A percentile compares a stretch with the other conserved stretches of the same genome.
Evolutionary conservation across 1,140 invertebrate species (phyloP).

Genomic region (Maconellicoccus hirsutus): DNA sequence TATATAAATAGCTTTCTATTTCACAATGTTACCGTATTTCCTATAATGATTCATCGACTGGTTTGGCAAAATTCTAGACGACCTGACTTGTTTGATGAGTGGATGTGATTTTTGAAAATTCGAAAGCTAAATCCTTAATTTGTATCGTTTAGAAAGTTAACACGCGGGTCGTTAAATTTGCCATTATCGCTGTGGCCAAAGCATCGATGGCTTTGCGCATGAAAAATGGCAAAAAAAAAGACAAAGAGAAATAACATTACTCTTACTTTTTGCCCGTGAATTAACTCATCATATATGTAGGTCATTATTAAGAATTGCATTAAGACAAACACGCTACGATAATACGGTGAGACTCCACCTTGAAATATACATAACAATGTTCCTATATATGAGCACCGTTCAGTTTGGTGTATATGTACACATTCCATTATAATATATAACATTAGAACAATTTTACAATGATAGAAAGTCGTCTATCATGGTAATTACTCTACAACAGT

Average conservation of each 20-base stretch:
- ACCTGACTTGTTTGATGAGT: no score
- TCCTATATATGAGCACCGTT: background rate
- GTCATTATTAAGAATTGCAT: constrained; percentile 5
- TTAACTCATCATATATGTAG: background rate
- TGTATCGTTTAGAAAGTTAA: background rate
- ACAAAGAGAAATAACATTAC: constrained; percentile 5
- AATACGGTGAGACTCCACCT: background rate
- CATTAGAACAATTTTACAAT: background rate
- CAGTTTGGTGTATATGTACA: background rate
- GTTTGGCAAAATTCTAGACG: background rate
- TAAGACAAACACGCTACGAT: background rate
- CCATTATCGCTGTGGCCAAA: background rate
- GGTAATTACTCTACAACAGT: background rate
- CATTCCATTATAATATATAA: constrained; percentile 1
- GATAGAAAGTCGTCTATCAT: background rate
- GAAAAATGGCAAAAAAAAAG: background rate
- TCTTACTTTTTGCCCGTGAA: constrained; percentile 6
- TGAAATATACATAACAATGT: constrained; percentile 6
- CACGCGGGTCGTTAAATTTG: background rate
- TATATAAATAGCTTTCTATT: background rate
- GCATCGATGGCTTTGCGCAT: background rate
- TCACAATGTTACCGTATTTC: background rate
- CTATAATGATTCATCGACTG: background rate
- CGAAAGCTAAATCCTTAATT: background rate
- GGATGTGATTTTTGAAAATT: constrained; percentile 1